Evolutionary conservation across 2,888 invertebrate species (phyloP).

Genomic region (Kuschelorhynchus macadamiae): DNA sequence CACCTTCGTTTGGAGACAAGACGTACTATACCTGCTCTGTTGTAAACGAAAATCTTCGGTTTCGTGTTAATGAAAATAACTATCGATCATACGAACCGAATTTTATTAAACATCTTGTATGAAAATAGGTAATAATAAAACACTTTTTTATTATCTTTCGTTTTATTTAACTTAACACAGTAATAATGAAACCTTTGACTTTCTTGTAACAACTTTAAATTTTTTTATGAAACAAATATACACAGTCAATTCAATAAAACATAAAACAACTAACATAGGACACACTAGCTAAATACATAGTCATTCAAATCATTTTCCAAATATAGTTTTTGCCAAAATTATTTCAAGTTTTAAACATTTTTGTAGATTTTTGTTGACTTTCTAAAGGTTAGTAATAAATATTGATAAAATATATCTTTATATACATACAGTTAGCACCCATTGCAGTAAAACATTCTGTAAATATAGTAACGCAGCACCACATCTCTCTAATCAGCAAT

Average conservation of each 20-base stretch:
- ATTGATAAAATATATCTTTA: conserved; percentile 11
- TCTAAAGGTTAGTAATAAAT: not conserved
- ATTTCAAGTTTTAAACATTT: conserved; percentile 1
- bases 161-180: conserved; percentile 23
- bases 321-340: not conserved
- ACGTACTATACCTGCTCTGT: conserved; percentile 56
- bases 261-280: conserved; percentile 1
- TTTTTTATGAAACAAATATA: not conserved
- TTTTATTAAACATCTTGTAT: conserved; percentile 54
- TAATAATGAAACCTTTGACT: not conserved
- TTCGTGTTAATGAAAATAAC: conserved; percentile 56
- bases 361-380: not conserved
- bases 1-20: conserved; percentile 56
- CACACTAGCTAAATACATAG: not conserved
- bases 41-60: conserved; percentile 56
- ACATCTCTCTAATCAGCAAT: conserved; percentile 38
- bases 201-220: conserved; percentile 4
- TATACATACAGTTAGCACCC: conserved; percentile 16
- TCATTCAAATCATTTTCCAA: not conserved
- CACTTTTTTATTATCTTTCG: not conserved
- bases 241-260: conserved; percentile 13
- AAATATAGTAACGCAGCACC: too few species aligned
- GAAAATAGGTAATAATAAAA: not conserved
- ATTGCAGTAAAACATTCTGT: not conserved
- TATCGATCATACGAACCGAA: conserved; percentile 52